Evolutionary conservation across 2,888 invertebrate genomes (phyloP).

Genomic region (Nysson spinosus): DNA sequence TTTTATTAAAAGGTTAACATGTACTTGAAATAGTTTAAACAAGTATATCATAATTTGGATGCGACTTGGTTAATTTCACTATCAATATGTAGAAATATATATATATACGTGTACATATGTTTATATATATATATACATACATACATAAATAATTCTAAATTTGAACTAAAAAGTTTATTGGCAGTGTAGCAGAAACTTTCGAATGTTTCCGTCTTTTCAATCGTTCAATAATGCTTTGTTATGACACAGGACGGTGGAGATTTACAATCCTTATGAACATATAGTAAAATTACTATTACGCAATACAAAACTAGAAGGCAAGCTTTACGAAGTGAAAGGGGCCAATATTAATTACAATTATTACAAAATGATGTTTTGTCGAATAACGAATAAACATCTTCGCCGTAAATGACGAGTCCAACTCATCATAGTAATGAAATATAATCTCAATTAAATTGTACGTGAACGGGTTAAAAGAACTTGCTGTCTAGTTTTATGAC

Average conservation of each 20-base stretch:
- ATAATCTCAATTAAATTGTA: neutral
- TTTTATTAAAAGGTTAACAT: constrained; percentile 64
- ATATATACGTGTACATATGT: no score
- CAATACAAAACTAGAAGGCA: constrained; percentile 33
- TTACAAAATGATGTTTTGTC: no score
- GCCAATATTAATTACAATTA: neutral
- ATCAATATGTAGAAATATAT: constrained; percentile 38
- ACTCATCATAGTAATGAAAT: constrained; percentile 1
- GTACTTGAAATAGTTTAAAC: constrained; percentile 50
- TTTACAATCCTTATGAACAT: constrained; percentile 15
- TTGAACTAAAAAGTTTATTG: constrained; percentile 65
- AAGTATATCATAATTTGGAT: constrained; percentile 48
- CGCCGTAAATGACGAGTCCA: no score
- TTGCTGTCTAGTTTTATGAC: constrained; percentile 33
- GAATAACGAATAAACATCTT: no score
- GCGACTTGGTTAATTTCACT: constrained; percentile 9
- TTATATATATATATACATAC: no score
- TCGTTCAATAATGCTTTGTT: constrained; percentile 19
- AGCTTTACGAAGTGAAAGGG: constrained; percentile 7
- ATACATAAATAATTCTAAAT: constrained; percentile 65
- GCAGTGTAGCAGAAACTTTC: constrained; percentile 63
- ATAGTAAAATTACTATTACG: constrained; percentile 21
- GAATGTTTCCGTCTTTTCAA: constrained; percentile 20
- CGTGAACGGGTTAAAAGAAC: constrained; percentile 5
- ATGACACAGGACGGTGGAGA: constrained; percentile 29